Base-by-base conservation (phyloP, 2,113 vertebrate species). In the Equus przewalskii region DNA sequence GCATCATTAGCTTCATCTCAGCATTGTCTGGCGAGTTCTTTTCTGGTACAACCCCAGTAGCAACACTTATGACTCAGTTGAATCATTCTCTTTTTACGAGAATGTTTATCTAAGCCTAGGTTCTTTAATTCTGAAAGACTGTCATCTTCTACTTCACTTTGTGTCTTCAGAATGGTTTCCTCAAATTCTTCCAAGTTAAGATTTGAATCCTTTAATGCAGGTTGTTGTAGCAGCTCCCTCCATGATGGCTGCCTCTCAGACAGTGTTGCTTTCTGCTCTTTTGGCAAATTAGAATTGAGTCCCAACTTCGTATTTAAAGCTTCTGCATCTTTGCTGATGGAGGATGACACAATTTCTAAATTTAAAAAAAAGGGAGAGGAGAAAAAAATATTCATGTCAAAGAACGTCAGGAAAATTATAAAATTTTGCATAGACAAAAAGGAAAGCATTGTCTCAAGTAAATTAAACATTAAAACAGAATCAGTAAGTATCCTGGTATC, bases 291-390 rank as follows among this genome's bases (percentile, higher is more conserved):
- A 93, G 98, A 94, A 96, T 33, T 81, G 14, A 82, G 94, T 94
- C 96, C 3, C 30, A 95, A 75, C 21, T 88, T 97, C 33, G 95
- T 82, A 93, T 98, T 98, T 12, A 98, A 80, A 56, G 89, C 97
- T 36, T 97, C 94, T n/a, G 96, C 82, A 5, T 98, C 98, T 36
- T 96, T 97, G 90, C 97, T 95, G 78, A 85, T 97, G 85, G 82
- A 96, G 85, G 98, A 96, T 88, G 87, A 95, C 49, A 97, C 78
- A n/a, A 97, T 86, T 96, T 99, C 99, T 99, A 80, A 92, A 70
- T 95, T 69, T 65, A 81, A 97, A 97, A 73, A 96, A n/a, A 89
- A 33, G 33, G 21, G 16, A 54, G 18, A 7, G 16, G 11, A 18
- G 33, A 60, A 58, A 84, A 84, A 73, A 72, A 72, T 44, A 86